Conservation (phyloP, 2,113 vertebrate species). For the Prolemur simus region DNA sequence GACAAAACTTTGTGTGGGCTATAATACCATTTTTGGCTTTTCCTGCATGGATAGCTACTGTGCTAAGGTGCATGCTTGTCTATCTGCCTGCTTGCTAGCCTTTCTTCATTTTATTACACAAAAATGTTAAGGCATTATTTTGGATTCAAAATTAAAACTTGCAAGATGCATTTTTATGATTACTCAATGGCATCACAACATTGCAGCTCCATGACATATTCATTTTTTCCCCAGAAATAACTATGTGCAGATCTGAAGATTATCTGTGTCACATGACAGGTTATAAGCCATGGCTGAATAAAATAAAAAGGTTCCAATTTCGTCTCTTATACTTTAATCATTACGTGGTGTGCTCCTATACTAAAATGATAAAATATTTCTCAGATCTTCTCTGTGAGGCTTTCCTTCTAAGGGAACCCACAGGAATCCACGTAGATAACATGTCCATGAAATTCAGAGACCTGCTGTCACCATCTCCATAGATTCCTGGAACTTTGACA, state of each 20-base stretch:
- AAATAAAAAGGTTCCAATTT: background rate
- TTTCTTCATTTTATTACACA: background rate
- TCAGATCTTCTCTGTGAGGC: background rate
- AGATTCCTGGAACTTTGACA: background rate
- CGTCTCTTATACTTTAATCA: background rate
- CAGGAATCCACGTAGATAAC: background rate
- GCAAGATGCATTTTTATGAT: background rate
- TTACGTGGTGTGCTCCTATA: background rate
- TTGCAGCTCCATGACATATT: background rate
- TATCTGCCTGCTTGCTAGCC: background rate
- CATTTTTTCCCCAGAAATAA: background rate
- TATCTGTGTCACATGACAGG: background rate
- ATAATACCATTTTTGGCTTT: background rate
- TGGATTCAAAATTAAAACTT: constrained; percentile 5
- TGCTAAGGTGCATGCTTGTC: background rate
- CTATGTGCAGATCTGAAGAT: background rate
- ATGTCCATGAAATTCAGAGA: background rate
- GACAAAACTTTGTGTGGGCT: background rate
- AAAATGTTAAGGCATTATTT: background rate
- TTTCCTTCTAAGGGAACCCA: constrained; percentile 9
- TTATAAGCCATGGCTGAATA: background rate
- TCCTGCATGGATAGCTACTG: background rate
- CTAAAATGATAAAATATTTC: background rate
- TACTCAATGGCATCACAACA: background rate
- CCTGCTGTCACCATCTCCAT: background rate